phyloP scores from a whole-genome alignment of 2,113 vertebrate species.

The Vimba vimba region DNA sequence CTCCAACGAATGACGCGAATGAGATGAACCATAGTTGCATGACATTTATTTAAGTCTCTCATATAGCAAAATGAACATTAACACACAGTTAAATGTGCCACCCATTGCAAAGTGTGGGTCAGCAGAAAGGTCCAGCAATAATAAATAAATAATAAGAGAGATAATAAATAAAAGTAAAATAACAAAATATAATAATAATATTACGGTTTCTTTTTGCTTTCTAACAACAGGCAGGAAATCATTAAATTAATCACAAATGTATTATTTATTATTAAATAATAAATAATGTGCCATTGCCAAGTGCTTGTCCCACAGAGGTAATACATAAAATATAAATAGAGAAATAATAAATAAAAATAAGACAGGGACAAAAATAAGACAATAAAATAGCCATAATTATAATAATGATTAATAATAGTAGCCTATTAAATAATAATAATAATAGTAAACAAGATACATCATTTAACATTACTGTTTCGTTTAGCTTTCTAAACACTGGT shows the following conservation, averaged over 20 bases:
- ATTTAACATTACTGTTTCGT: no score
- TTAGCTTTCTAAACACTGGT: not conserved
- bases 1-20: not conserved
- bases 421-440: no score
- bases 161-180: not conserved
- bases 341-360: not conserved
- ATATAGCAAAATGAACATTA: slow-evolving; percentile 70
- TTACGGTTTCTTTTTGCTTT: slow-evolving; percentile 8
- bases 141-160: not conserved
- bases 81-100: slow-evolving; percentile 26
- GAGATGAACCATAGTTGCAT: not conserved
- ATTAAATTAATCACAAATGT: not conserved
- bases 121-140: not conserved
- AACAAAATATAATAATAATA: not conserved
- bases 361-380: not conserved
- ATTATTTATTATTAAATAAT: not conserved
- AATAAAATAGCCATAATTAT: no score
- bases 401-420: no score
- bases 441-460: no score
- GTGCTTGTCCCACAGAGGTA: no score
- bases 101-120: slow-evolving; percentile 32
- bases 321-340: no score
- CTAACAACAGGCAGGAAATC: not conserved
- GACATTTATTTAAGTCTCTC: slow-evolving; percentile 66
- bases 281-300: no score